phyloP scores from a whole-genome alignment of 1,140 invertebrate species.

The Drosophila pallidifrons region DNA sequence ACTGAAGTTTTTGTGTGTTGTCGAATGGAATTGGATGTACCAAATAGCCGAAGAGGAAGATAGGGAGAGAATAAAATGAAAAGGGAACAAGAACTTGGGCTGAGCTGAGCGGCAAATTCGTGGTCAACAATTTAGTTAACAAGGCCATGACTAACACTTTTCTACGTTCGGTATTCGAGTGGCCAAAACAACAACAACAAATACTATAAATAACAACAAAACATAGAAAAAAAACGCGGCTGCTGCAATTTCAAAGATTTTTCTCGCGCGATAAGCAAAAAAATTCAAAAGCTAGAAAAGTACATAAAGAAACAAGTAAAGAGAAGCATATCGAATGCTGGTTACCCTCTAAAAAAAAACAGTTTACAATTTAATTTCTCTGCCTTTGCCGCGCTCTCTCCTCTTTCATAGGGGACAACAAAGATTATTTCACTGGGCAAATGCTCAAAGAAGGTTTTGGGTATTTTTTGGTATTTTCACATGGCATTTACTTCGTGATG shows the following conservation, averaged over 20 bases:
- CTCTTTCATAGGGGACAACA: conserved; percentile 17
- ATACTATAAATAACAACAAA: conserved; percentile 42
- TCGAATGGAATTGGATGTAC: conserved; percentile 24
- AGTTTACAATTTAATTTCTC: background rate
- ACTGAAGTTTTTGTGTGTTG: conserved; percentile 57
- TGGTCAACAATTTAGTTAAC: conserved; percentile 83
- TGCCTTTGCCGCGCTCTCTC: background rate
- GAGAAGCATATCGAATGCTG: conserved; percentile 34
- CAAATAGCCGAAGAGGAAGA: background rate
- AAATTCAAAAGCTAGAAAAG: conserved; percentile 16
- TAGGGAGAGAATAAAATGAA: background rate
- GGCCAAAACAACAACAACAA: conserved; percentile 49
- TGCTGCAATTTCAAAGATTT: conserved; percentile 76
- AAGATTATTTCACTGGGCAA: conserved; percentile 41
- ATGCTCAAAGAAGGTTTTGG: conserved; percentile 26
- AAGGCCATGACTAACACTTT: conserved; percentile 83
- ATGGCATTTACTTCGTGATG: conserved; percentile 42
- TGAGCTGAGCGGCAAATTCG: conserved; percentile 56
- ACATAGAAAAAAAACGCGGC: conserved; percentile 24
- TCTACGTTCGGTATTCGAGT: conserved; percentile 56
- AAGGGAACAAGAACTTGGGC: background rate
- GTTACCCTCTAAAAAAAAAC: conserved; percentile 1
- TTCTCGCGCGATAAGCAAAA: conserved; percentile 79
- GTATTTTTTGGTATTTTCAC: conserved; percentile 30
- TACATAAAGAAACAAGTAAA: conserved; percentile 17